A percentile compares a stretch with the other conserved stretches of the same genome.
Evolutionary conservation across 2,113 vertebrate species (phyloP).

Genomic region (Eurystomus gularis): DNA sequence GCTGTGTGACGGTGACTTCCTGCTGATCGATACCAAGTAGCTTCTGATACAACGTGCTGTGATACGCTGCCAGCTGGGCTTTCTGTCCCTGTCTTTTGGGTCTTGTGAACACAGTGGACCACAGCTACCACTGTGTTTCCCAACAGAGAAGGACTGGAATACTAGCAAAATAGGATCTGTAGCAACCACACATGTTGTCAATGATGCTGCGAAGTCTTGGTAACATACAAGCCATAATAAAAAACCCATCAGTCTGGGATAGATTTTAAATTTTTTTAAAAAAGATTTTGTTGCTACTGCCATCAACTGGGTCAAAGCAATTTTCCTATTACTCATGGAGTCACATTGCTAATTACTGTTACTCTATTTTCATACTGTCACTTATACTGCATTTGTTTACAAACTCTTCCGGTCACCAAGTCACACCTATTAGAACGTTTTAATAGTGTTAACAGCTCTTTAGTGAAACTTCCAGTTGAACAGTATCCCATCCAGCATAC

Average conservation of each 20-base stretch:
- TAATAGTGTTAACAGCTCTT: background rate
- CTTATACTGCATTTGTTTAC: constrained; percentile 57
- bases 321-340: constrained; percentile 58
- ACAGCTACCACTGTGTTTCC: background rate
- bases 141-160: background rate
- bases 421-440: constrained; percentile 52
- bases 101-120: accelerated
- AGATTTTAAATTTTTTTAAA: background rate
- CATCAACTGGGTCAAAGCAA: constrained; percentile 57
- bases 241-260: background rate
- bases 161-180: accelerated
- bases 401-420: constrained; percentile 44
- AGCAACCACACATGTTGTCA: background rate
- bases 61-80: accelerated
- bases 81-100: background rate
- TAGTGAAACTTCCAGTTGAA: constrained; percentile 40
- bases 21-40: background rate
- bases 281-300: background rate
- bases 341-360: constrained; percentile 43
- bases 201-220: background rate
- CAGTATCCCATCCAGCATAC: constrained; percentile 47
- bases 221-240: background rate
- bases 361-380: constrained; percentile 41
- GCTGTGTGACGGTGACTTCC: accelerated
- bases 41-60: accelerated